Conservation (phyloP, 2,888 invertebrate genomes). For the Nomada fabriciana region DNA sequence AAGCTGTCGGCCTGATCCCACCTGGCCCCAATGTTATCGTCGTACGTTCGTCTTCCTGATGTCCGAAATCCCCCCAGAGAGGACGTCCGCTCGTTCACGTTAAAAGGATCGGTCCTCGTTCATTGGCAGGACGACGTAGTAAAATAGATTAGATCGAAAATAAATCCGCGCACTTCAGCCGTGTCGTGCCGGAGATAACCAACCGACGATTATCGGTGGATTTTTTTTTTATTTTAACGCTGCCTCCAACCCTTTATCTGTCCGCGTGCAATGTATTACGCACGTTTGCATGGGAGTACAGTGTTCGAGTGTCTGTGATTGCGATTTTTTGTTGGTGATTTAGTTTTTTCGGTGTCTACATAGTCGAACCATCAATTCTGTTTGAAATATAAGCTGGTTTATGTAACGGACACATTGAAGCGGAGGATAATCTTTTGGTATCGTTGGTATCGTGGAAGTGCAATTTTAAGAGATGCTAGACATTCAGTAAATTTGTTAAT, state of each 20-base stretch:
- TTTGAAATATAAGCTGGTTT: too few relatives aligned
- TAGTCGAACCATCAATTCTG: too few relatives aligned
- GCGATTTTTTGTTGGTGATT: too few relatives aligned
- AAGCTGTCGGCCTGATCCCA: conserved; percentile 69
- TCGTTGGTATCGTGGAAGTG: too few relatives aligned
- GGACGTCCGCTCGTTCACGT: conserved; percentile 46
- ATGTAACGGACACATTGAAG: too few relatives aligned
- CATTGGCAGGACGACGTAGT: conserved; percentile 56
- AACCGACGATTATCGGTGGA: conserved; percentile 23
- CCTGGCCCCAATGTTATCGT: conserved; percentile 64
- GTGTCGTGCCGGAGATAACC: conserved; percentile 24
- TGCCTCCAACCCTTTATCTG: not conserved
- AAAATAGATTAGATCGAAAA: conserved; percentile 68
- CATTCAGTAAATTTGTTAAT: too few relatives aligned
- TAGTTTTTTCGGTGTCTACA: too few relatives aligned
- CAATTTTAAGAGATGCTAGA: too few relatives aligned
- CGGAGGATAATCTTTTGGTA: too few relatives aligned
- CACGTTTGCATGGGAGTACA: too few relatives aligned
- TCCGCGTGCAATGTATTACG: not conserved
- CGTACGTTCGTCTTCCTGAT: conserved; percentile 71
- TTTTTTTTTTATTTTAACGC: conserved; percentile 29
- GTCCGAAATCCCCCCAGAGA: conserved; percentile 56
- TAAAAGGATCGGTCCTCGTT: conserved; percentile 60
- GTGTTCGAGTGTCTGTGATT: too few relatives aligned
- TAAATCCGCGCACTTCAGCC: conserved; percentile 60